Evolutionary conservation across 2,113 vertebrate genomes (phyloP).

Genomic region (Pygoscelis antarcticus): DNA sequence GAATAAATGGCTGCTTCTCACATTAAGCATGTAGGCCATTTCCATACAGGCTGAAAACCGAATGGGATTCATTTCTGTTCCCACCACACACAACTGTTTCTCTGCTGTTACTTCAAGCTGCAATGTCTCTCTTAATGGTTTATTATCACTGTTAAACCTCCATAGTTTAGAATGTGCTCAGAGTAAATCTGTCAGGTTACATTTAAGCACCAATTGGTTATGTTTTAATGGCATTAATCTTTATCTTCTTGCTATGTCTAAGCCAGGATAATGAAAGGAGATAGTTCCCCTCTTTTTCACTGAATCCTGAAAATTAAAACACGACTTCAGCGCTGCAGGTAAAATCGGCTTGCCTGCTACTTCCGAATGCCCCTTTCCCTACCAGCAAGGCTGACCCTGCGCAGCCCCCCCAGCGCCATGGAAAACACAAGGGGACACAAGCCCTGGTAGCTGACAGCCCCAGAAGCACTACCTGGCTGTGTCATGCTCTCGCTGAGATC

Average conservation of each 20-base stretch:
- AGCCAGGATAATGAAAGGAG: not conserved
- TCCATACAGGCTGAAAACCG: not conserved
- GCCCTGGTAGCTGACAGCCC: not conserved
- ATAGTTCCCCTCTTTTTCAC: not conserved
- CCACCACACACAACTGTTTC: not conserved
- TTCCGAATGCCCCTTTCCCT: not conserved
- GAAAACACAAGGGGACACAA: not conserved
- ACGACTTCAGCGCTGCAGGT: rapidly evolving
- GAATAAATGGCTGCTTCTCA: slow-evolving; percentile 44
- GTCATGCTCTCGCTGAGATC: not conserved
- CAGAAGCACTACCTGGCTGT: not conserved
- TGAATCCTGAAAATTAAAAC: not conserved
- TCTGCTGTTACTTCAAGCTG: slow-evolving; percentile 29
- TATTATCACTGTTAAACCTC: slow-evolving; percentile 40
- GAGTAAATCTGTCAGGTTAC: slow-evolving; percentile 49
- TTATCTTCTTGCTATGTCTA: not conserved
- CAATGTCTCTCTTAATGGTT: slow-evolving; percentile 38
- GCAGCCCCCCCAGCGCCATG: not conserved
- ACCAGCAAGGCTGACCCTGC: not conserved
- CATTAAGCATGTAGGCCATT: slow-evolving; percentile 11
- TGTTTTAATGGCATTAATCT: slow-evolving; percentile 52
- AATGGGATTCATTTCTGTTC: slow-evolving; percentile 33
- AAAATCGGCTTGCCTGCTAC: not conserved
- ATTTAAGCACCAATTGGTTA: slow-evolving; percentile 8
- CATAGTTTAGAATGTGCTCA: not conserved